Conservation (phyloP, 1,140 invertebrate genomes). For the Scaptomyza pallida region DNA sequence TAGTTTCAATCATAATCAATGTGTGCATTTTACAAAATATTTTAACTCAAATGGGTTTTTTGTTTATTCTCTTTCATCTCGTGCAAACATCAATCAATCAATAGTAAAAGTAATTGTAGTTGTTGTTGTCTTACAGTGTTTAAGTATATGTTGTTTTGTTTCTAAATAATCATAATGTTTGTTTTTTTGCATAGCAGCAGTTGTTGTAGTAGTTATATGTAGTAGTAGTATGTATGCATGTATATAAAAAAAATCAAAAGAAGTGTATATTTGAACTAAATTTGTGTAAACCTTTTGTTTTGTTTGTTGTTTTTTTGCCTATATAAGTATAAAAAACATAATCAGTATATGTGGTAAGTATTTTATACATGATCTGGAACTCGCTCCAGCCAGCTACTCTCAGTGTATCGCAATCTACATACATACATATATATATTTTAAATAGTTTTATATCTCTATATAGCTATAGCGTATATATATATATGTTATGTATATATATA, state of each 20-base stretch:
- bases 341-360: constrained; percentile 70
- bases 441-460: constrained; percentile 32
- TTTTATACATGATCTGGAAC: constrained; percentile 64
- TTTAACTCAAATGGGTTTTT: background rate
- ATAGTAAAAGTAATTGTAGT: constrained; percentile 21
- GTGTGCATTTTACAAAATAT: constrained; percentile 15
- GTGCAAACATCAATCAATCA: constrained; percentile 10
- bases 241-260: constrained; percentile 56
- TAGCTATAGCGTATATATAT: constrained; percentile 62
- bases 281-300: constrained; percentile 75
- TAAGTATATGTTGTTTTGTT: constrained; percentile 9
- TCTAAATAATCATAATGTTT: constrained; percentile 26
- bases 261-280: constrained; percentile 80
- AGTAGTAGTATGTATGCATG: constrained; percentile 12
- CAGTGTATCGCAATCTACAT: constrained; percentile 20
- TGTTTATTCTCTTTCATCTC: constrained; percentile 4
- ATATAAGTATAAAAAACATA: constrained; percentile 74
- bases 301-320: constrained; percentile 70
- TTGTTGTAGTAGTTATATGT: constrained; percentile 11
- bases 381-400: constrained; percentile 24
- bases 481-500: constrained; percentile 50
- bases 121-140: constrained; percentile 1
- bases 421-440: constrained; percentile 31
- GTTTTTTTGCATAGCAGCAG: constrained; percentile 9
- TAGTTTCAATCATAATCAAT: constrained; percentile 11